Conservation (phyloP, 1,140 invertebrate species). For the Marisa cornuarietis region DNA sequence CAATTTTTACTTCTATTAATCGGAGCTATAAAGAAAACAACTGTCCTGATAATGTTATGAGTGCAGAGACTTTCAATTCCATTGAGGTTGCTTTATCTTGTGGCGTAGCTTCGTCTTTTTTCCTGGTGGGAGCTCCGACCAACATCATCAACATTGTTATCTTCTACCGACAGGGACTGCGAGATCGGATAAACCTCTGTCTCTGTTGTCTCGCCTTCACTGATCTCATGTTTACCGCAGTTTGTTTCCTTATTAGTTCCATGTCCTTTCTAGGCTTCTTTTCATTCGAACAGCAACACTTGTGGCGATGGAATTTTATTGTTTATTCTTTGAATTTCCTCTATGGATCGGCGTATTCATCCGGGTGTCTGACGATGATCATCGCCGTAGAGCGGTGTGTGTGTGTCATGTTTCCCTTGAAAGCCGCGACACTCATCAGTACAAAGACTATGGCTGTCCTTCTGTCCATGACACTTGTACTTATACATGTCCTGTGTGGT, state of each 20-base stretch:
- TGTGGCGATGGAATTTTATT: not conserved
- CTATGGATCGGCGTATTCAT: not conserved
- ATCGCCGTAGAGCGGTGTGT: conserved; percentile 11
- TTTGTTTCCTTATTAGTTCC: not conserved
- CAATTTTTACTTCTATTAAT: too few species aligned
- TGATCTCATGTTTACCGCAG: not conserved
- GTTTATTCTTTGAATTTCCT: not conserved
- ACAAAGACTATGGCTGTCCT: conserved; percentile 2
- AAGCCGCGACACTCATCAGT: conserved; percentile 1
- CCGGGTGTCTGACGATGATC: conserved; percentile 11
- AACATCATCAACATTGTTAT: conserved; percentile 2
- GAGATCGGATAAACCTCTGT: conserved; percentile 15
- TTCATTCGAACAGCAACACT: not conserved
- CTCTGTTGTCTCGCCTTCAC: conserved; percentile 8
- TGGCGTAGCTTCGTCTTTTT: not conserved
- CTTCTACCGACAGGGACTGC: conserved; percentile 4
- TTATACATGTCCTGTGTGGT: not conserved
- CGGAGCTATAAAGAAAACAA: too few species aligned
- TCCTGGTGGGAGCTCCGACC: not conserved
- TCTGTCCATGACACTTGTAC: not conserved
- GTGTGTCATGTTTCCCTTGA: conserved; percentile 11
- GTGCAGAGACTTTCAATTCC: too few species aligned
- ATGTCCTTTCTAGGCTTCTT: not conserved
- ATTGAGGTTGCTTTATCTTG: not conserved
- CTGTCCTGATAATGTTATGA: too few species aligned